These are phyloP conservation scores for Alviniconcha strummeri DNA, from an alignment of 2,888 invertebrate genomes.

Conservation along the genomic window DNA sequence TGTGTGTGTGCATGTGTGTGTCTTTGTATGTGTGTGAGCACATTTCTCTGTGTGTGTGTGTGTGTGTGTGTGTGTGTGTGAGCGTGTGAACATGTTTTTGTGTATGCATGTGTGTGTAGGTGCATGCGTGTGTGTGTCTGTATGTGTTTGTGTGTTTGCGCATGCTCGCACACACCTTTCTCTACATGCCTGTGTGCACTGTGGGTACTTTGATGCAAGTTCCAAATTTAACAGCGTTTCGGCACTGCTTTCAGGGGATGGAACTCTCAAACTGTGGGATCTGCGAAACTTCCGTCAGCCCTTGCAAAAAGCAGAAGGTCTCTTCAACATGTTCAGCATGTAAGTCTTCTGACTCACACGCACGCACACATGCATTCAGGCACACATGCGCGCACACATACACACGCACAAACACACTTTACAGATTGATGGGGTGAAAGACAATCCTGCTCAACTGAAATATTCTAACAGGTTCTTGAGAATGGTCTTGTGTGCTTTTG, in stretches of 20 bases:
- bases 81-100: neutral
- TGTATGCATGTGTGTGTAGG: neutral
- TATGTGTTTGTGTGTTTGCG: neutral
- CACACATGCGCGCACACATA: no score
- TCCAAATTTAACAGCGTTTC: no score
- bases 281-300: constrained; percentile 87
- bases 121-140: neutral
- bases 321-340: constrained; percentile 86
- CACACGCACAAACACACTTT: no score
- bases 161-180: neutral
- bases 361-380: no score
- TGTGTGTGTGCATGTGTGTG: neutral
- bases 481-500: no score
- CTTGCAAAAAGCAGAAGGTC: constrained; percentile 80
- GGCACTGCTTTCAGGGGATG: constrained; percentile 80
- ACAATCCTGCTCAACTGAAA: no score
- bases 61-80: neutral
- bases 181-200: neutral
- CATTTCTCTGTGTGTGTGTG: neutral
- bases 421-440: no score
- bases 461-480: no score
- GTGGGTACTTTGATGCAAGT: no score
- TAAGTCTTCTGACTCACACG: constrained; percentile 58
- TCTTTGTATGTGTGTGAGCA: neutral
- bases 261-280: constrained; percentile 97